Evolutionary conservation across 1,140 invertebrate genomes (phyloP), one percentile per base, ranked within the genome.

Genomic region (Papilio xuthus): DNA sequence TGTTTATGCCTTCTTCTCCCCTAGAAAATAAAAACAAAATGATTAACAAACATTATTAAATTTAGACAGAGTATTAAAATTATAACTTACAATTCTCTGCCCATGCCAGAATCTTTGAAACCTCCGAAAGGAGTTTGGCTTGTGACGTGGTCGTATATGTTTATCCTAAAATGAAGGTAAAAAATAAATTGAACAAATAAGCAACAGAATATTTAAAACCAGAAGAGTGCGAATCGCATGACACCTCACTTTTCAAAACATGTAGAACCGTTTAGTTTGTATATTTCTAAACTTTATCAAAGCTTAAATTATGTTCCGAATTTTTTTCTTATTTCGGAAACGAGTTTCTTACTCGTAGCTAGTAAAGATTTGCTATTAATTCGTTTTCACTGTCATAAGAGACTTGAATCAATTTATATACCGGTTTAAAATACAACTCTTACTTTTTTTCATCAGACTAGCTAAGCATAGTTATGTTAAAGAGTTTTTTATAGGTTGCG

Each of bases 121-220:
- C 97, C 97, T 60, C 97, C 97, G 89, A 98, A 98, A 41, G 97
- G 97, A 77, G 96, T 94, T 85, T 96, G 95, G 13, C 95, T 93
- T 26, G 94, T 92, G 8, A 96, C 94, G 18, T 95, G 93, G 84
- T 96, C 95, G 88, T 96, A 97, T 75, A 96, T 96, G 87, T 98
- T 98, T 0, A 98, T 94, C 97, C 97, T 93, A 80, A 28, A 87
- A 87, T 44, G 26, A 20, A 72, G 32, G 32, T 37, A 37, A 37
- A 37, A 37, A 37, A 37, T 37, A 1, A 37, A 37, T 37, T 37
- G 7, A 37, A 37, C 32, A 78, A 53, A 13, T 28, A 18, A 28
- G 7, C 41, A 9, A 41, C 12, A 71, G 13, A 32, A 70, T 15
- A 70, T 1, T 60, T 60, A 1, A 26, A 47, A 13, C 13, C 18